These are phyloP conservation scores for Alsophila aescularia DNA, from an alignment of 2,888 invertebrate genomes.

Conservation along the genomic window DNA sequence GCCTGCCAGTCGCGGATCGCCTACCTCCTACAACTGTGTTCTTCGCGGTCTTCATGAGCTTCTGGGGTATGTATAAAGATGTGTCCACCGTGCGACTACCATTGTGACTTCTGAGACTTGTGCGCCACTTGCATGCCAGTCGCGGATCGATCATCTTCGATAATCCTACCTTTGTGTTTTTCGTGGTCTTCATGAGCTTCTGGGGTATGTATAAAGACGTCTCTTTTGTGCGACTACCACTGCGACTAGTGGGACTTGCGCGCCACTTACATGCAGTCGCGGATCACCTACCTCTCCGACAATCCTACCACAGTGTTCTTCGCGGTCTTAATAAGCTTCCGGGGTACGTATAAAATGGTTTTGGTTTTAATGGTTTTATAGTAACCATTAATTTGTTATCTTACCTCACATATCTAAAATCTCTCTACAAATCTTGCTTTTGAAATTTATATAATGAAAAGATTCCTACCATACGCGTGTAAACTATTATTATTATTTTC, in stretches of 20 bases:
- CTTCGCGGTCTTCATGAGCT: conserved; percentile 97
- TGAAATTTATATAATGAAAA: no score
- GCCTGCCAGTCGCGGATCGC: conserved; percentile 93
- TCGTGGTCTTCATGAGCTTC: conserved; percentile 97
- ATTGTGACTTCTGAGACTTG: conserved; percentile 94
- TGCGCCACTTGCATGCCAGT: conserved; percentile 93
- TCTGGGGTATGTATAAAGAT: conserved; percentile 96
- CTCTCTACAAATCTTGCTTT: no score
- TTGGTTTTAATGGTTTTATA: no score
- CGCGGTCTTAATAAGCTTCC: conserved; percentile 97
- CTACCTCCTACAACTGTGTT: conserved; percentile 95
- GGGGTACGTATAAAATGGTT: conserved; percentile 86
- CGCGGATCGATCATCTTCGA: conserved; percentile 92
- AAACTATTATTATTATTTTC: no score
- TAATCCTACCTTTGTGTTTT: conserved; percentile 97
- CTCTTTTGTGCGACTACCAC: conserved; percentile 94
- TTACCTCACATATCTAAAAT: no score
- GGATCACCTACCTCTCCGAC: conserved; percentile 96
- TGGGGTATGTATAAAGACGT: conserved; percentile 97
- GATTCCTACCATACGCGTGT: no score
- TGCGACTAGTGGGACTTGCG: conserved; percentile 94
- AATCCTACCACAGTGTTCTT: conserved; percentile 98
- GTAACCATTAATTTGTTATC: no score
- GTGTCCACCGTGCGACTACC: conserved; percentile 96
- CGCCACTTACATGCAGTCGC: conserved; percentile 92